phyloP scores from a whole-genome alignment of 2,888 invertebrate species.

The Drosophila differens region DNA sequence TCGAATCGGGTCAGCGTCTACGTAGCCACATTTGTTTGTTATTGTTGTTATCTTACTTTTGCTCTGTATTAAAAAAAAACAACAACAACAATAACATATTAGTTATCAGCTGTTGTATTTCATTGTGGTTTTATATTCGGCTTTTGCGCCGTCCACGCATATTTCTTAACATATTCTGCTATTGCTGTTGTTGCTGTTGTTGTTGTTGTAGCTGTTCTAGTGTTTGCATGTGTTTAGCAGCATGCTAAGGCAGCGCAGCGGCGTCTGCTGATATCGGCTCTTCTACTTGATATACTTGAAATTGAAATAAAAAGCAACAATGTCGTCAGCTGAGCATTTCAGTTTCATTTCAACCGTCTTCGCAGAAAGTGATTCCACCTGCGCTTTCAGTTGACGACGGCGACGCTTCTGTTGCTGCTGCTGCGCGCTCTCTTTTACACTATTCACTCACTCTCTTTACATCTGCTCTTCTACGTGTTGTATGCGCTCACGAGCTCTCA shows the following conservation, averaged over 20 bases:
- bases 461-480: constrained; percentile 39
- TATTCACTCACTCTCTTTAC: constrained; percentile 10
- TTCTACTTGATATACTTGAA: constrained; percentile 63
- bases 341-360: constrained; percentile 80
- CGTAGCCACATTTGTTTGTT: constrained; percentile 40
- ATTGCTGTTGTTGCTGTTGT: constrained; percentile 27
- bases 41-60: constrained; percentile 36
- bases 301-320: constrained; percentile 78
- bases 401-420: constrained; percentile 7
- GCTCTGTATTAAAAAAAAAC: constrained; percentile 33
- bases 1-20: constrained; percentile 26
- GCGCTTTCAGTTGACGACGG: constrained; percentile 24
- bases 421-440: constrained; percentile 27
- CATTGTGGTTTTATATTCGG: constrained; percentile 43
- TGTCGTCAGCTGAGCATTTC: constrained; percentile 76
- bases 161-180: constrained; percentile 31
- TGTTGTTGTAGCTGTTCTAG: constrained; percentile 30
- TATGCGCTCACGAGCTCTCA: constrained; percentile 19
- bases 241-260: constrained; percentile 52
- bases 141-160: constrained; percentile 34
- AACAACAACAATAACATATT: constrained; percentile 22
- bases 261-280: constrained; percentile 71
- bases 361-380: constrained; percentile 70
- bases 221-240: constrained; percentile 61
- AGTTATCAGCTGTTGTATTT: constrained; percentile 76